These are phyloP conservation scores for Julus scandinavius DNA, from an alignment of 2,888 invertebrate genomes.

Conservation along the genomic window DNA sequence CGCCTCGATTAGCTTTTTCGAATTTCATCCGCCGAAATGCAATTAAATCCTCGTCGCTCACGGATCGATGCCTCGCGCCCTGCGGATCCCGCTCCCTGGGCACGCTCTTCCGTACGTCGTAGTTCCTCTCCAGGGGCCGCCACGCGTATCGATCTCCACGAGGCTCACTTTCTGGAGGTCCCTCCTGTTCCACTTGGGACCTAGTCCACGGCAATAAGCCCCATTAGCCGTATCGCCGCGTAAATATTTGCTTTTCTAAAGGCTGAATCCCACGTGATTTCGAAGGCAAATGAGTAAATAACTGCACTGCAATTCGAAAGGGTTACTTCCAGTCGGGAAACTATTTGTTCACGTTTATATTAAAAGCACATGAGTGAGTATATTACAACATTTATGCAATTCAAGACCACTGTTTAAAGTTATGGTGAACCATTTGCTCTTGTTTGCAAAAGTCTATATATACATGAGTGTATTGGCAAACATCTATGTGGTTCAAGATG, in stretches of 20 bases:
- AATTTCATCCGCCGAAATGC: conserved; percentile 8
- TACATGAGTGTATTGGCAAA: too few relatives aligned
- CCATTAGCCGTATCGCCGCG: background rate
- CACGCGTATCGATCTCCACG: background rate
- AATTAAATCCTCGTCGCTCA: background rate
- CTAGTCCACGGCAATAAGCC: background rate
- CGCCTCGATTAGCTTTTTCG: background rate
- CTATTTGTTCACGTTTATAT: too few relatives aligned
- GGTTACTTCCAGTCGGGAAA: too few relatives aligned
- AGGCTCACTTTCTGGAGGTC: background rate
- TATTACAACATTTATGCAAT: too few relatives aligned
- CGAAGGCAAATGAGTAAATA: background rate
- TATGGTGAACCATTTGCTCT: too few relatives aligned
- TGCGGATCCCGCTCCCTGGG: background rate
- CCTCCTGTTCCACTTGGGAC: background rate
- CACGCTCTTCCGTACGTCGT: background rate
- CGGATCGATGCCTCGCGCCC: background rate
- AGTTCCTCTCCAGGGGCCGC: background rate
- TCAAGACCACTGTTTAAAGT: too few relatives aligned
- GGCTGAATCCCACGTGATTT: background rate
- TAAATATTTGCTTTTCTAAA: background rate
- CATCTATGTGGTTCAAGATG: too few relatives aligned
- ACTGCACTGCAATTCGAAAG: too few relatives aligned
- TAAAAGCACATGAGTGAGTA: too few relatives aligned
- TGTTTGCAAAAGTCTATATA: too few relatives aligned